Evolutionary conservation across 2,113 vertebrate genomes (phyloP), one percentile per base, ranked within the genome.

Genomic region (Eurypyga helias): DNA sequence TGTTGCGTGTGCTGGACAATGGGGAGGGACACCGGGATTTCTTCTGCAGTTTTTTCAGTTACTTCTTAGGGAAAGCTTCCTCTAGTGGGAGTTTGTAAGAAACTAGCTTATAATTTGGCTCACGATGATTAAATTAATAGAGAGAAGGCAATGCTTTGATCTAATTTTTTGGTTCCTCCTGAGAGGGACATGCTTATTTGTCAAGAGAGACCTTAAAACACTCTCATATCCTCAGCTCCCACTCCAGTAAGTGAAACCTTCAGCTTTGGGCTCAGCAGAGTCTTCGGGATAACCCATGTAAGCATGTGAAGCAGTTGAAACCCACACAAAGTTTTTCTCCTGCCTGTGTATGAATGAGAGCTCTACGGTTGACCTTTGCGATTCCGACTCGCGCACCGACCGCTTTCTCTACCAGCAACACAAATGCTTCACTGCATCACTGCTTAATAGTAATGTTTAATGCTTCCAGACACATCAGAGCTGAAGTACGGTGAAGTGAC

Each of bases 401-500:
- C 0, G 0, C 45, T 58, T 87, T 60, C 57, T 72, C 31, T 46
- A 11, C 73, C 64, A 55, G 51, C 0, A 3, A 38, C 67, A 67
- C 33, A 88, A 73, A 34, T 19, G 34, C 38, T 78, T 80, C 48
- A 28, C 75, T 38, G 34, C 38, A 71, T 83, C 90, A 86, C 90
- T 89, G 93, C 70, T 96, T 89, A 78, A 88, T 29, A 45, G 48
- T 5, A 41, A 64, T 31, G 19, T 60, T 94, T 75, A 45, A 33
- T 92, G 67, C 82, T 87, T 89, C 73, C 73, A 72, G 70, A 69
- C 76, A 62, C 60, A 73, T 87, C 82, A 89, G 82, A 93, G 48
- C 41, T 89, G 43, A 93, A 70, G 41, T 70, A 83, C 76, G 87
- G 78, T 34, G 80, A 77, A 79, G 61, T 36, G 75, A 70, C 43